Evolutionary conservation across 2,797 vertebrate genomes (phyloP).

Genomic region (Galago senegalensis): DNA sequence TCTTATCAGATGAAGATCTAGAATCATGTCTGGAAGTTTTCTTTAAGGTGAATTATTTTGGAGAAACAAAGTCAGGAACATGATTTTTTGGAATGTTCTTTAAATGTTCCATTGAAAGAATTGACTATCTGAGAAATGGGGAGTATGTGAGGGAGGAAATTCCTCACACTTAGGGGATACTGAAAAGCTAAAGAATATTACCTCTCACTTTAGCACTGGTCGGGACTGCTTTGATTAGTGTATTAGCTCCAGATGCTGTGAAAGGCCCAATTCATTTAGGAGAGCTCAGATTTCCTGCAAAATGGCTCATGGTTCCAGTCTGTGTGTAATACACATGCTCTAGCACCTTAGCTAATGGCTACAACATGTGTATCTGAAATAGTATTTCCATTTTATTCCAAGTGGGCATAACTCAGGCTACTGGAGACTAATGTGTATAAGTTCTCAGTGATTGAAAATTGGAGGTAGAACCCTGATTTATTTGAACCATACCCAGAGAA

Average conservation of each 20-base stretch:
- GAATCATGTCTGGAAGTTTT: background rate
- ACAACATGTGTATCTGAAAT: conserved; percentile 20
- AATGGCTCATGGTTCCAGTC: background rate
- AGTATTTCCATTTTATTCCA: conserved; percentile 30
- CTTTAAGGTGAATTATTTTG: background rate
- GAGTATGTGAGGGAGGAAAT: conserved; percentile 31
- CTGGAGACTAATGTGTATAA: background rate
- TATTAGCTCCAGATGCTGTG: conserved; percentile 62
- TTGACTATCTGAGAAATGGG: conserved; percentile 1
- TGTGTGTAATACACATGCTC: background rate
- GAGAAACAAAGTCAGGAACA: background rate
- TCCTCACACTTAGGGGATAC: background rate
- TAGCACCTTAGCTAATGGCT: background rate
- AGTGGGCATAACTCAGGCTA: background rate
- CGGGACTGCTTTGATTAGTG: conserved; percentile 33
- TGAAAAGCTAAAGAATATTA: conserved; percentile 55
- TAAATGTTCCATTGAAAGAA: conserved; percentile 14
- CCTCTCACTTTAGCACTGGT: conserved; percentile 57
- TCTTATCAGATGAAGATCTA: background rate
- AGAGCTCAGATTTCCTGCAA: conserved; percentile 20
- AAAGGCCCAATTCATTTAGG: conserved; percentile 22
- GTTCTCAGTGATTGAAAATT: conserved; percentile 11
- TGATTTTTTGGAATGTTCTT: background rate
- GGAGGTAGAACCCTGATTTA: background rate
- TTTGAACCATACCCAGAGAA: background rate